phyloP scores from a whole-genome alignment of 2,888 invertebrate species.

The Cataglyphis albicans region DNA sequence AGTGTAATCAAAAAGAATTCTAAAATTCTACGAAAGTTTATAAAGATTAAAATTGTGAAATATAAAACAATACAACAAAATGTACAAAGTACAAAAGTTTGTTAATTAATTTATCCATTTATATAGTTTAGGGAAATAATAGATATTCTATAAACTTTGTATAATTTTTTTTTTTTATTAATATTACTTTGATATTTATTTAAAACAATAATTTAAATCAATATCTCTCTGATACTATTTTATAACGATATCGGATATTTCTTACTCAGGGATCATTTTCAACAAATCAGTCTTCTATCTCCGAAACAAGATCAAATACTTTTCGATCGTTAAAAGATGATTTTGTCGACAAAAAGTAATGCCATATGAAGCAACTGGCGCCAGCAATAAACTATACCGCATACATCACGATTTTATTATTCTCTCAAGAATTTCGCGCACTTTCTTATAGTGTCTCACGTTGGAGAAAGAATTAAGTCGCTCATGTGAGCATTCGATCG shows the following conservation, averaged over 20 bases:
- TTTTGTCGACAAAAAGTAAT: conserved; percentile 24
- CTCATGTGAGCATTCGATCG: conserved; percentile 20
- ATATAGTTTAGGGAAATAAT: background rate
- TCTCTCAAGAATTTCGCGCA: conserved; percentile 33
- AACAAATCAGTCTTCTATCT: background rate
- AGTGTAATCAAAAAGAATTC: conserved; percentile 12
- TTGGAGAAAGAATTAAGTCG: conserved; percentile 39
- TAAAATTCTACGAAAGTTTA: background rate
- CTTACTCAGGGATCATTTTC: background rate
- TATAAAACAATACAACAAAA: background rate
- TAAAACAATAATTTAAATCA: background rate
- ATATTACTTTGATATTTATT: background rate
- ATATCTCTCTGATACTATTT: background rate
- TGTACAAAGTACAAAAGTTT: background rate
- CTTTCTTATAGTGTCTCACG: conserved; percentile 7
- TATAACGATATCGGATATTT: conserved; percentile 26
- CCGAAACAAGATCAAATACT: background rate
- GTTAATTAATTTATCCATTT: conserved; percentile 5
- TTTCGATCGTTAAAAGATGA: conserved; percentile 26
- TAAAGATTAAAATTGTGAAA: conserved; percentile 8
- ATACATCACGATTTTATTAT: conserved; percentile 44
- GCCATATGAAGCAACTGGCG: conserved; percentile 34
- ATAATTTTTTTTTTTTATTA: background rate
- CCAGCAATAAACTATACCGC: conserved; percentile 43
- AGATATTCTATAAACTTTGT: background rate